Evolutionary conservation across 2,113 vertebrate species (phyloP), one percentile per base, ranked within the genome.

Genomic region (Synodontis membranacea): DNA sequence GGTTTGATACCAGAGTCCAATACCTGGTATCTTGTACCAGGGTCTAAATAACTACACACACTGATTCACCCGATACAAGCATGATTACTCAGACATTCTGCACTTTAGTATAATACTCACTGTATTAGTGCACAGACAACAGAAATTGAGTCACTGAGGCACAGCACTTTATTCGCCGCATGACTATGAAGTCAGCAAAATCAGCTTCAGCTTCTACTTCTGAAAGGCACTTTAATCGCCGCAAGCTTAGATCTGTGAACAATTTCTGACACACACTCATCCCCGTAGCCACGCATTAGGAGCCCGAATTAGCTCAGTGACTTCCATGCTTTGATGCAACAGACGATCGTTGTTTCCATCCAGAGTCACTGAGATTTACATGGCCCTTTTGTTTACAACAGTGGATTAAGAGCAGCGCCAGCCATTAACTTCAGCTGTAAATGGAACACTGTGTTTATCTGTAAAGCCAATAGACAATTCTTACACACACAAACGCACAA

Each of bases 211-310:
- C 4, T 5, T 34, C 52, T 37, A 21, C 84, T 88, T 89, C 82
- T 88, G 44, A 78, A 54, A 58, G 46, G 84, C 82, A 86, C 88
- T 87, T 50, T 34, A 60, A 46, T 89, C 50, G 50, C 17, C 6
- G 50, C 48, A 37, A 12, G 25, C 25, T 80, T 25, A 90, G 86
- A 92, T 92, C 91, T 94, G 93, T 84, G 68, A 93, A 84, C 86
- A 91, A 92, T 94, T 93, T 93, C 52, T 82, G 90, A 87, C 54
- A 88, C 39, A 89, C 88, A 83, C 89, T 88, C 84, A 79, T 9
- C 91, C 91, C 93, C 89, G 74, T 87, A 90, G 91, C 88, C 6
- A 42, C 50, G 64, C 70, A 74, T 56, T 83, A 75, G 84, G 60
- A 52, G 28, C 44, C 83, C 11, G 23, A 44, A 85, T 81, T 48